Conservation (phyloP, 2,113 vertebrate species). For the Otis tarda region DNA sequence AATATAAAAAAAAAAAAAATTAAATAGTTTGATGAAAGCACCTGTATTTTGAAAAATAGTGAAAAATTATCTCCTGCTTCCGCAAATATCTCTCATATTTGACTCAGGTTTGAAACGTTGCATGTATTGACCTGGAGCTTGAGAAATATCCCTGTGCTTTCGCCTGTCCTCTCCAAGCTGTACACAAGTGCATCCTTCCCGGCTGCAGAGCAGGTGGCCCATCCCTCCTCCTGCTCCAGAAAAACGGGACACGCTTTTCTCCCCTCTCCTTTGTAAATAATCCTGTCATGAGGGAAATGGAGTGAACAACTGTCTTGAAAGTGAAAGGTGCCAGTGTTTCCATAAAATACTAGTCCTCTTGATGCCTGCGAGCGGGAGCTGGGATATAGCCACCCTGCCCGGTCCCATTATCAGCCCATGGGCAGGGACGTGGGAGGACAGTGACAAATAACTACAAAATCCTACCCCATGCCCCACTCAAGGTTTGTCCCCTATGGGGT, state of each 20-base stretch:
- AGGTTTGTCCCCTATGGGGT: background rate
- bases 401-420: rapidly evolving
- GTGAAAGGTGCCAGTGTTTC: background rate
- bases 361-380: background rate
- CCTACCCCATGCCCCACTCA: too few relatives aligned
- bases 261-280: background rate
- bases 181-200: rapidly evolving
- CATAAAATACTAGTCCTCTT: background rate
- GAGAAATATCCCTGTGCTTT: background rate
- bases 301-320: background rate
- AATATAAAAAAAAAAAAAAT: background rate
- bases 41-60: background rate
- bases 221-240: background rate
- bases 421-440: background rate
- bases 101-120: background rate
- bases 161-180: background rate
- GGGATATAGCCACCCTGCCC: background rate
- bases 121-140: background rate
- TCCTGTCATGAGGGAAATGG: background rate
- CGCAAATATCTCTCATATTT: background rate
- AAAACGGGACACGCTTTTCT: background rate
- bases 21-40: background rate
- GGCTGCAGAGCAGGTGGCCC: background rate
- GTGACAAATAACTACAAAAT: background rate
- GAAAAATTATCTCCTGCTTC: background rate